Conservation (phyloP, 2,797 vertebrate species). For the Acanthiza pusilla region DNA sequence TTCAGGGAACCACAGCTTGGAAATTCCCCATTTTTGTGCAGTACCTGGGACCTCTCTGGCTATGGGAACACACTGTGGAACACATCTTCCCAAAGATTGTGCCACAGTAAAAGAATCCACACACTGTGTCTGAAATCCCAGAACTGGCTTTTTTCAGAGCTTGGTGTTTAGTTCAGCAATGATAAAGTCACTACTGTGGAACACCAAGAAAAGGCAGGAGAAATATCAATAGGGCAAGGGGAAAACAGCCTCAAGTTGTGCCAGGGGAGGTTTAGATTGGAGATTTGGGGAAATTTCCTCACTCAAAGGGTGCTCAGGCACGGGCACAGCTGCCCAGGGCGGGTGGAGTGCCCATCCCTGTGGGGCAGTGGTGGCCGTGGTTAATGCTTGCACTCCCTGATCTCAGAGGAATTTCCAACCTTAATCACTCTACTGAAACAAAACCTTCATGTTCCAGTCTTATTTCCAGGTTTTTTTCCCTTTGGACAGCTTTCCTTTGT, state of each 20-base stretch:
- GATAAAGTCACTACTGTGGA: background rate
- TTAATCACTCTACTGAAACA: background rate
- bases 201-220: background rate
- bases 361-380: background rate
- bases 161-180: background rate
- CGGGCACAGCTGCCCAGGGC: too few relatives aligned
- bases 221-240: background rate
- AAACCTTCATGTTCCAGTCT: background rate
- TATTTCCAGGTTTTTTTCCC: background rate
- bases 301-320: background rate
- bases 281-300: background rate
- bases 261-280: background rate
- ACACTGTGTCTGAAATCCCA: rapidly evolving
- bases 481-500: background rate
- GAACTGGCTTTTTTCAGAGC: background rate
- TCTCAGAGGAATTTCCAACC: background rate
- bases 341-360: background rate
- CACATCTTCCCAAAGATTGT: background rate
- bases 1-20: background rate
- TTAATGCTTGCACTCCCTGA: background rate
- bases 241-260: background rate
- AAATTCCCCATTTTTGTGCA: background rate
- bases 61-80: rapidly evolving
- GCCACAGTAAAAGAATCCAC: background rate
- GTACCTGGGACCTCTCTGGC: background rate